Percentiles rank a stretch among this genome's conserved stretches.
Evolutionary conservation across 2,797 vertebrate species (phyloP).

Genomic region (Gallinago solitaria): DNA sequence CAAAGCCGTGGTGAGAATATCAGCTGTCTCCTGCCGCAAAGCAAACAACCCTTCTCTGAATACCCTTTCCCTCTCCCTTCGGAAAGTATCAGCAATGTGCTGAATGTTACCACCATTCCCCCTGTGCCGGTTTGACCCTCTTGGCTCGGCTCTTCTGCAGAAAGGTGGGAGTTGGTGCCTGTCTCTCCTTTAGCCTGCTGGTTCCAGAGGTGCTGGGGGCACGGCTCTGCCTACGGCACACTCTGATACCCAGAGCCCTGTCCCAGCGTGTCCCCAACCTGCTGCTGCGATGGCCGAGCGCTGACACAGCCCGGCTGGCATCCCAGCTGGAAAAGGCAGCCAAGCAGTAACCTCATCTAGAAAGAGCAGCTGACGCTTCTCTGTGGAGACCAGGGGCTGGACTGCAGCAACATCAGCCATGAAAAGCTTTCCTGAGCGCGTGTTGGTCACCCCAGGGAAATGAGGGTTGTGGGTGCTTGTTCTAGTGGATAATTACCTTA

Average conservation of each 20-base stretch:
- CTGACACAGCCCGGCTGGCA: background rate
- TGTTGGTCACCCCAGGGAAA: background rate
- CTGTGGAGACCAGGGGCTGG: background rate
- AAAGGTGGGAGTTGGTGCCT: background rate
- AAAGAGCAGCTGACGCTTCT: constrained; percentile 2
- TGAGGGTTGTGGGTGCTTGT: background rate
- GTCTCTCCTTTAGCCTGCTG: background rate
- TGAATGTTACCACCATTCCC: background rate
- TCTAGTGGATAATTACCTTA: background rate
- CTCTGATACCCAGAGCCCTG: background rate
- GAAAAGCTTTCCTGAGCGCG: background rate
- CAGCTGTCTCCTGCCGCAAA: background rate
- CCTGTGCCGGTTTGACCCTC: background rate
- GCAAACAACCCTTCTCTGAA: background rate
- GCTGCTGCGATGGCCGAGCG: background rate
- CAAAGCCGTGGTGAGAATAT: background rate
- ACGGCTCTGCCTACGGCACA: fast-evolving
- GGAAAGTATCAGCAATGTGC: background rate
- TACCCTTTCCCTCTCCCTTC: background rate
- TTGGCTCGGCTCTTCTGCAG: background rate
- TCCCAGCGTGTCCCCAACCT: background rate
- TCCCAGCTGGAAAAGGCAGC: background rate
- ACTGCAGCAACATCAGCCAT: background rate
- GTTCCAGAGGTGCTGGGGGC: background rate
- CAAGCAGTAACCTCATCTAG: background rate